A percentile compares a stretch with the other conserved stretches of the same genome.
phyloP scores from a whole-genome alignment of 2,797 vertebrate species.

The Gymnothorax javanicus region DNA sequence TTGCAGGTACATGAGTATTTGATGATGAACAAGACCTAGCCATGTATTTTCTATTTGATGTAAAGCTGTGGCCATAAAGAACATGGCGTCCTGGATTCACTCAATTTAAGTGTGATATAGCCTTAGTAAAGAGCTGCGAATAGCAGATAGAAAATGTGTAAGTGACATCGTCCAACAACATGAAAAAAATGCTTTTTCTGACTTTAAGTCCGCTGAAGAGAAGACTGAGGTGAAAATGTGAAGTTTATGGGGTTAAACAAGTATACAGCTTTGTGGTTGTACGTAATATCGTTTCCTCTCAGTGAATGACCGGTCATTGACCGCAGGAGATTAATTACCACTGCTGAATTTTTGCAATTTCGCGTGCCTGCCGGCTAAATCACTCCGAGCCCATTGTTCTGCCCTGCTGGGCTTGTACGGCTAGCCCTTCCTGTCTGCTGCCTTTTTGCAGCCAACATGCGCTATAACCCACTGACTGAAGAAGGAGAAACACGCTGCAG shows the following conservation, averaged over 20 bases:
- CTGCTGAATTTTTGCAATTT: neutral
- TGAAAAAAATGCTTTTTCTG: too few species aligned
- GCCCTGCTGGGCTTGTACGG: conserved; percentile 26
- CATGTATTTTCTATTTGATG: too few species aligned
- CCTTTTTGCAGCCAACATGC: conserved; percentile 16
- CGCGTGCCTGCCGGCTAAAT: neutral
- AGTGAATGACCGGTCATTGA: neutral
- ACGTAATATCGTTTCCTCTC: neutral
- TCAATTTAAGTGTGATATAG: too few species aligned
- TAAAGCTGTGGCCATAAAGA: too few species aligned
- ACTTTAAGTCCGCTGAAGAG: too few species aligned
- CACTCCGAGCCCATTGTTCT: neutral
- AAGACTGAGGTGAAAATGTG: too few species aligned
- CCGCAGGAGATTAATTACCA: neutral
- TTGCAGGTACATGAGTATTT: too few species aligned
- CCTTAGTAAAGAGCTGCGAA: too few species aligned
- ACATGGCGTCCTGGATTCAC: too few species aligned
- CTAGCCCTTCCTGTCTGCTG: conserved; percentile 46
- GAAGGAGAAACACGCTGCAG: neutral
- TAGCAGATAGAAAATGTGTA: too few species aligned
- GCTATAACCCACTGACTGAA: neutral
- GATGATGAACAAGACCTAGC: too few species aligned
- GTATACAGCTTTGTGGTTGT: neutral
- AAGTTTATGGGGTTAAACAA: neutral
- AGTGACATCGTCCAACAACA: too few species aligned